Evolutionary conservation across 2,888 invertebrate species (phyloP), one percentile per base, ranked within the genome.

Genomic region (Xanthia icteritia): DNA sequence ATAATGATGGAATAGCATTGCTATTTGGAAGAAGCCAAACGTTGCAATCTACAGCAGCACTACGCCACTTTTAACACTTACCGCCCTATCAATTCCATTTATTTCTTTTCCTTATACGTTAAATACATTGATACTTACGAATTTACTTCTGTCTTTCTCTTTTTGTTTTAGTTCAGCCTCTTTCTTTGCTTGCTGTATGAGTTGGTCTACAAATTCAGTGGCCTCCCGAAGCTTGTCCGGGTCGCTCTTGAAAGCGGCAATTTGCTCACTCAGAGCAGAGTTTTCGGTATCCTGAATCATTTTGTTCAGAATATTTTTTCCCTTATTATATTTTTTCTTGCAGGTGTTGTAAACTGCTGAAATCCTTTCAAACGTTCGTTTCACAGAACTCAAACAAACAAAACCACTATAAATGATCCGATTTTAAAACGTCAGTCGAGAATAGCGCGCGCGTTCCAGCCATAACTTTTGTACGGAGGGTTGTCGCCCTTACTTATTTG

Each of bases 191-290:
- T 97, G 97, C 91, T 97, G 96, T 91, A 97, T 96, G 79, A 97
- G 96, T 92, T 97, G 97, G 89, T 97, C 97, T 85, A 97, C 97
- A 93, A 97, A 97, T 87, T 97, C 97, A 81, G 95, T 95, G 71
- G 97, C 96, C 80, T 97, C 94, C 81, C 97, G 96, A 92, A 97
- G 96, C 93, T 97, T 97, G 81, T 97, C 97, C 61, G 97, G 97
- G 90, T 97, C 97, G 86, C 95, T 96, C 93, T 97, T 97, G 92
- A 97, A 97, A 83, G 97, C 96, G 66, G 96, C 96, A 89, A 97
- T 97, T 89, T 97, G 95, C 81, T 95, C 95, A 82, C 97, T 94
- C 81, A 97, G 89, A 45, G 92, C 92, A 61, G 93, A 90, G 61
- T 92, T 92, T 83, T 96, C 96, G 77, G 92, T 93, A 85, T 94